Evolutionary conservation across 2,113 vertebrate genomes (phyloP), one percentile per base, ranked within the genome.

Genomic region (Solea senegalensis): DNA sequence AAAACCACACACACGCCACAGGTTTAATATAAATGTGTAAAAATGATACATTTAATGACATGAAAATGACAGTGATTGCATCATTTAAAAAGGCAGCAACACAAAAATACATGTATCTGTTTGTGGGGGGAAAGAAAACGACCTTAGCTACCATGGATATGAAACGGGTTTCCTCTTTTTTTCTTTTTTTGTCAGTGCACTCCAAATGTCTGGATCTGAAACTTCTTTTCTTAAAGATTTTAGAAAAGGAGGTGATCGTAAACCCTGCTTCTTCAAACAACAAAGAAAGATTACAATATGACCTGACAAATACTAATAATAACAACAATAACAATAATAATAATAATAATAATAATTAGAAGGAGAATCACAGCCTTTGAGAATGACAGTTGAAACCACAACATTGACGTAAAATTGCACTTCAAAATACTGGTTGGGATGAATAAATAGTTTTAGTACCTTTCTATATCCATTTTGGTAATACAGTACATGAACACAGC

Each of bases 311-410:
- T 50, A 52, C 78, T 59, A 64, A 80, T 34, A 54, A 84, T 53
- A 52, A 75, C 21, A 67, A 73, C 10, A 64, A 90, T 88, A 34
- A 34, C 5, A 34, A 34, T 34, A 34, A 34, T 34, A 34, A 34
- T 34, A 34, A 34, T 34, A 34, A 34, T 34, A 34, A 34, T 34
- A 34, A 34, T 34, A 34, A 34, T 34, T 4, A 34, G 34, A 34
- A 34, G 34, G 34, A 34, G 34, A 34, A 34, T 34, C 94, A 94
- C 93, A 95, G 93, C 94, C 89, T 94, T 91, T 77, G 74, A 90
- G 90, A 91, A 94, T 90, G 94, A 94, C 88, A 86, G 94, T 93
- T 86, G 90, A 95, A 95, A 94, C 93, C 95, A 96, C 92, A 90
- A 89, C 78, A 80, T 81, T 43, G 68, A 92, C 87, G 83, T 75